Evolutionary conservation across 2,797 vertebrate genomes (phyloP).

Genomic region (Coracias cyanogaster): DNA sequence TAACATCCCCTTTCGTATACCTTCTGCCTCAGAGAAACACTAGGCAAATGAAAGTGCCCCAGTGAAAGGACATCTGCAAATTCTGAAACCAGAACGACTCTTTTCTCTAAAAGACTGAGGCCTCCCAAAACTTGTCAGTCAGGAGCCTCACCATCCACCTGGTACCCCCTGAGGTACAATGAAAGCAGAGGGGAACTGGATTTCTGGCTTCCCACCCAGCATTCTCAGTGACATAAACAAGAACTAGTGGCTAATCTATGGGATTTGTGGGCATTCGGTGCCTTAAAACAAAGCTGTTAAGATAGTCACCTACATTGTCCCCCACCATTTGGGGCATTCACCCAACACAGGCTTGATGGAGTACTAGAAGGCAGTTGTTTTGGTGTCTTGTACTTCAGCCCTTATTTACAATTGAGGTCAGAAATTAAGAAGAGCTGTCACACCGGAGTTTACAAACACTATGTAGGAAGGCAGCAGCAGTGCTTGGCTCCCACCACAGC

Average conservation of each 20-base stretch:
- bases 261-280: neutral
- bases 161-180: neutral
- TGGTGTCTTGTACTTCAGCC: neutral
- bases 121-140: neutral
- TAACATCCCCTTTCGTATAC: neutral
- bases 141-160: neutral
- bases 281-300: neutral
- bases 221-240: neutral
- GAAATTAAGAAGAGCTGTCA: neutral
- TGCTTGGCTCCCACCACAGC: neutral
- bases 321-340: accelerated
- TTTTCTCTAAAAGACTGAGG: neutral
- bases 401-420: neutral
- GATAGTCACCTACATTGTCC: neutral
- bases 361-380: neutral
- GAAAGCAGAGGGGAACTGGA: neutral
- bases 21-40: neutral
- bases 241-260: neutral
- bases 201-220: neutral
- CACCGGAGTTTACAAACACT: neutral
- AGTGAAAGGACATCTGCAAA: neutral
- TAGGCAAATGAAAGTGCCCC: neutral
- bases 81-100: neutral
- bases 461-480: neutral
- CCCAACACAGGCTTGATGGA: neutral